Evolutionary conservation across 1,140 invertebrate genomes (phyloP), one percentile per base, ranked within the genome.

Genomic region (Chelonus insularis): DNA sequence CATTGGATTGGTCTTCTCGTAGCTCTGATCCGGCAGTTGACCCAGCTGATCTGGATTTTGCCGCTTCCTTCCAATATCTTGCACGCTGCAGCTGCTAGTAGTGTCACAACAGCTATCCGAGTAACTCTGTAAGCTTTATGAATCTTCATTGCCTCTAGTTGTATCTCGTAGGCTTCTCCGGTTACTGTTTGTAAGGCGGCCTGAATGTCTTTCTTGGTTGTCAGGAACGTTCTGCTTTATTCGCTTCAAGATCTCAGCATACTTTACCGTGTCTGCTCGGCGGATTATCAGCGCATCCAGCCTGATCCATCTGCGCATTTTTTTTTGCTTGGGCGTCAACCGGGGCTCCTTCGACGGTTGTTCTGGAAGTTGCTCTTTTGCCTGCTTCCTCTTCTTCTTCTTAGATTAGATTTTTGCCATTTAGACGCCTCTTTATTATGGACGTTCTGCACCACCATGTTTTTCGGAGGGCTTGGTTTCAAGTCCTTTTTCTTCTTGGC

Each of bases 41-140:
- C 55, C 57, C 43, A 60, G 18, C 55, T 55, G 4, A 67, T 60
- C 7, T 54, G n/a, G 45, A 65, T 51, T 37, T 57, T 65, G 8
- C 48, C 58, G 34, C 18, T 32, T 41, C n/a, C 52, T 20, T 8
- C 21, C 4, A 55, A 8, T 16, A 60, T 7, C 21, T 48, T 45
- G 54, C 29, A 14, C 4, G 54, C 59, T 21, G 54, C 16, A 9
- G 57, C 20, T 34, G 36, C 63, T 41, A 58, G 50, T 37, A 64
- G 63, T 20, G 58, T 56, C 3, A 63, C 62, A 11, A 18, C 9
- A 9, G 56, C 62, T 6, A 37, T 52, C 18, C 57, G 55, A 1
- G 62, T 63, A 41, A 41, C 62, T 58, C 62, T 57, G 25, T 29
- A 58, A n/a, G 56, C 55, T 29, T 58, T 64, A 11, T 50, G 57